A percentile compares a stretch with the other conserved stretches of the same genome.
These are phyloP conservation scores for Notolepis coatsorum DNA, from an alignment of 2,797 vertebrate genomes.

Conservation along the genomic window DNA sequence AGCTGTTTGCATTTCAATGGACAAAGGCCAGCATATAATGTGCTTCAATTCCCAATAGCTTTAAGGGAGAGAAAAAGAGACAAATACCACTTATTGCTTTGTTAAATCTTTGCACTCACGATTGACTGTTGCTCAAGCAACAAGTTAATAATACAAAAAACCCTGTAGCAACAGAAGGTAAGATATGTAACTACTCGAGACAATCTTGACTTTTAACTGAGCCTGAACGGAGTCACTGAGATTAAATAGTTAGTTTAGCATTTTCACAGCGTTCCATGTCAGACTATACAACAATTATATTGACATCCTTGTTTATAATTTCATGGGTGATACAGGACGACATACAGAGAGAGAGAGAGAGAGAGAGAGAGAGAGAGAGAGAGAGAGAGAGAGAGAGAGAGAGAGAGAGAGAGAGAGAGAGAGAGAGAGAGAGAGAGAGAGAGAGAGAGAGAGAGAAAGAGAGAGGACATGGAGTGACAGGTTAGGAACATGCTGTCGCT, in stretches of 20 bases:
- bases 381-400: too few relatives aligned
- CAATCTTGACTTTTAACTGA: constrained; percentile 55
- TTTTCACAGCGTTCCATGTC: constrained; percentile 59
- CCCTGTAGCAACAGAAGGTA: constrained; percentile 79
- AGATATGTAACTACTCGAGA: constrained; percentile 68
- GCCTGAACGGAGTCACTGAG: constrained; percentile 69
- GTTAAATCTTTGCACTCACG: constrained; percentile 80
- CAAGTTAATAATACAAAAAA: constrained; percentile 73
- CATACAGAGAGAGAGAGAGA: constrained; percentile 52
- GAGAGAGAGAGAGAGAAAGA: constrained; percentile 54
- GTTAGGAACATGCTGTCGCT: constrained; percentile 36
- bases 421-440: too few relatives aligned
- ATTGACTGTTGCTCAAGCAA: constrained; percentile 71
- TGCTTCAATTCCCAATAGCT: constrained; percentile 64
- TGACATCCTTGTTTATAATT: constrained; percentile 62
- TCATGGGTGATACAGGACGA: constrained; percentile 56
- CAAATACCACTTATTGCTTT: constrained; percentile 84
- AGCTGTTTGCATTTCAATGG: constrained; percentile 54
- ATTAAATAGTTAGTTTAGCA: constrained; percentile 47
- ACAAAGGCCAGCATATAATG: constrained; percentile 54
- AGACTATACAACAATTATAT: constrained; percentile 59
- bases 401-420: too few relatives aligned
- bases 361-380: too few relatives aligned
- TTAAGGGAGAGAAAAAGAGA: constrained; percentile 66
- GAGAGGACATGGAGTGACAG: constrained; percentile 46